Conservation (phyloP, 2,797 vertebrate species). For the Anas acuta region DNA sequence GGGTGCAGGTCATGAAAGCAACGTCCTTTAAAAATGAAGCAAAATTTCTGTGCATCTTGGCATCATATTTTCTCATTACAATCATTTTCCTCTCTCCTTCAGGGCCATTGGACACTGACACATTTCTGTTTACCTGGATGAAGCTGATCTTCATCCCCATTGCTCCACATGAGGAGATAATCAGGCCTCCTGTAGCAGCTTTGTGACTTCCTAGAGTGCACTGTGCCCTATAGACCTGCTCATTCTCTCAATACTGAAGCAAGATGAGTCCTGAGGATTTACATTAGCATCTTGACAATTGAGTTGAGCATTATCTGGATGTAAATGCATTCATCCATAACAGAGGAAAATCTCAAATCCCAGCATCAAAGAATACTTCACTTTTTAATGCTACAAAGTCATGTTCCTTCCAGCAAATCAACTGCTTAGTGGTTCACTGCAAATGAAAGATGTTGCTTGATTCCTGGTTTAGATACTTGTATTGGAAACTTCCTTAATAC, state of each 20-base stretch:
- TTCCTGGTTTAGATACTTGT: constrained; percentile 7
- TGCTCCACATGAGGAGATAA: neutral
- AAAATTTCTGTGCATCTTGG: neutral
- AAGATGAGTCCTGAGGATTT: neutral
- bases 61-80: neutral
- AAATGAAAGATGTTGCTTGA: constrained; percentile 9
- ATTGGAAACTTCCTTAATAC: constrained; percentile 30
- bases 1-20: neutral
- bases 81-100: neutral
- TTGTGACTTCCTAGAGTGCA: neutral
- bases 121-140: neutral
- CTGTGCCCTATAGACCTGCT: neutral
- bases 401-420: constrained; percentile 20
- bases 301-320: neutral
- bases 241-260: neutral
- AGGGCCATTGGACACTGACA: neutral
- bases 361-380: constrained; percentile 37
- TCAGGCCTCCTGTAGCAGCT: neutral
- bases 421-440: constrained; percentile 15
- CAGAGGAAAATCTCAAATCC: constrained; percentile 25
- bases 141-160: neutral
- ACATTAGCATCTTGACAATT: neutral
- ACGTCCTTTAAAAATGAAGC: neutral
- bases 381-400: neutral
- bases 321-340: neutral